These are phyloP conservation scores for Drosophila yakuba DNA, from an alignment of 1,140 invertebrate species.

Conservation along the genomic window DNA sequence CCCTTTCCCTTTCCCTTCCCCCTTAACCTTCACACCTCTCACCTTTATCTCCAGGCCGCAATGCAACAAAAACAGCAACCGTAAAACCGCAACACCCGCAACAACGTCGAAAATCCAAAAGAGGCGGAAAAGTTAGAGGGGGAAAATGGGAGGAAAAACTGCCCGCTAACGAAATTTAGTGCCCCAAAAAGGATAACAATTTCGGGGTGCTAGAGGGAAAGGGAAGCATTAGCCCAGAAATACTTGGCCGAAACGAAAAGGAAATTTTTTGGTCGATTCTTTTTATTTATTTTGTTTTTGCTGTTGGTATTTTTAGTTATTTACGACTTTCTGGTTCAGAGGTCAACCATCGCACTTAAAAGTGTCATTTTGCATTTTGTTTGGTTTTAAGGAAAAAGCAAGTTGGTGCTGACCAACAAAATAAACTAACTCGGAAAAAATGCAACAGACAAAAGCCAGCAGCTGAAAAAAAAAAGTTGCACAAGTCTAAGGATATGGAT, in stretches of 20 bases:
- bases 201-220: slow-evolving; percentile 21
- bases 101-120: slow-evolving; percentile 62
- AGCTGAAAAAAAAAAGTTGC: slow-evolving; percentile 25
- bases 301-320: slow-evolving; percentile 48
- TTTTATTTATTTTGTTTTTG: slow-evolving; percentile 1
- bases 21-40: slow-evolving; percentile 18
- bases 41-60: slow-evolving; percentile 54
- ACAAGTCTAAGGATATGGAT: slow-evolving; percentile 44
- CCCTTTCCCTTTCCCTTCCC: background rate
- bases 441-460: slow-evolving; percentile 54
- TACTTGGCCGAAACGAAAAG: slow-evolving; percentile 64
- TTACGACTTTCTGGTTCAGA: slow-evolving; percentile 82
- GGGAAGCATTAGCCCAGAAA: slow-evolving; percentile 72
- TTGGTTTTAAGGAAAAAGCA: slow-evolving; percentile 22
- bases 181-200: slow-evolving; percentile 64
- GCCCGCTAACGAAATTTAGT: slow-evolving; percentile 80
- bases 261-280: slow-evolving; percentile 47
- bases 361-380: slow-evolving; percentile 79
- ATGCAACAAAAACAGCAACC: slow-evolving; percentile 39
- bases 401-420: background rate
- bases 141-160: slow-evolving; percentile 46
- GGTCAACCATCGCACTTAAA: slow-evolving; percentile 80
- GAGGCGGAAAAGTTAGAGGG: slow-evolving; percentile 4
- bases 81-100: slow-evolving; percentile 66
- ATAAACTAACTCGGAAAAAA: slow-evolving; percentile 50